Evolutionary conservation across 2,888 invertebrate species (phyloP).

Genomic region (Ophioninae sp.): DNA sequence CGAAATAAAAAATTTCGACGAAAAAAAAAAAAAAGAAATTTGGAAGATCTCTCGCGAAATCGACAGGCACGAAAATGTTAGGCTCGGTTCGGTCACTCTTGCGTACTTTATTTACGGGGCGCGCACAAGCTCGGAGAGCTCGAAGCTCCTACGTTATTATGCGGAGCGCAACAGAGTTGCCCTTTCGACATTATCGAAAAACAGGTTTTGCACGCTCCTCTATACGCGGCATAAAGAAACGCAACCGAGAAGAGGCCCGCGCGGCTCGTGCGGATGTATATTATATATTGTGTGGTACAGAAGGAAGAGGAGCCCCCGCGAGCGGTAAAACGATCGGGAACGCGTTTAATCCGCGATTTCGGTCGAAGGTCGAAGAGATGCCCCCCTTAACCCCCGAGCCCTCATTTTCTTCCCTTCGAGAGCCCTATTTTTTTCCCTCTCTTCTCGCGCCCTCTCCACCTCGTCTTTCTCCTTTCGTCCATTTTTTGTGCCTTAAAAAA

Average conservation of each 20-base stretch:
- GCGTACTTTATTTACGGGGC: constrained; percentile 9
- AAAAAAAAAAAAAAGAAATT: neutral
- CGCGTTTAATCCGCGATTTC: constrained; percentile 54
- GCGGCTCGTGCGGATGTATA: constrained; percentile 48
- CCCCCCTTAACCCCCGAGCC: neutral
- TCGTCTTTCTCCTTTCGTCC: neutral
- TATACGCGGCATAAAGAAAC: constrained; percentile 36
- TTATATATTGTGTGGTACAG: constrained; percentile 41
- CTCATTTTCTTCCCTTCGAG: neutral
- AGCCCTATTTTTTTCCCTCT: too few species aligned
- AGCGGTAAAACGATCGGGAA: constrained; percentile 52
- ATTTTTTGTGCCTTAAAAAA: neutral
- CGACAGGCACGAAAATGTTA: neutral
- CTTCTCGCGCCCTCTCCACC: too few species aligned
- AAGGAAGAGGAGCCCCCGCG: constrained; percentile 53
- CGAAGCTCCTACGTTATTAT: constrained; percentile 52
- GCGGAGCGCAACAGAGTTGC: constrained; percentile 57
- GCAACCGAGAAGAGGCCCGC: constrained; percentile 51
- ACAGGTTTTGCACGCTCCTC: constrained; percentile 69
- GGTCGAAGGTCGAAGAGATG: constrained; percentile 53
- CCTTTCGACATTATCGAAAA: constrained; percentile 71
- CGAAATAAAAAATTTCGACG: too few species aligned
- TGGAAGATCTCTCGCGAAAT: neutral
- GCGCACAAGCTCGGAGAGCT: constrained; percentile 18
- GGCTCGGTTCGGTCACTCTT: neutral